Conservation (phyloP, 2,797 vertebrate genomes). For the Heteromormyrus szaboi region DNA sequence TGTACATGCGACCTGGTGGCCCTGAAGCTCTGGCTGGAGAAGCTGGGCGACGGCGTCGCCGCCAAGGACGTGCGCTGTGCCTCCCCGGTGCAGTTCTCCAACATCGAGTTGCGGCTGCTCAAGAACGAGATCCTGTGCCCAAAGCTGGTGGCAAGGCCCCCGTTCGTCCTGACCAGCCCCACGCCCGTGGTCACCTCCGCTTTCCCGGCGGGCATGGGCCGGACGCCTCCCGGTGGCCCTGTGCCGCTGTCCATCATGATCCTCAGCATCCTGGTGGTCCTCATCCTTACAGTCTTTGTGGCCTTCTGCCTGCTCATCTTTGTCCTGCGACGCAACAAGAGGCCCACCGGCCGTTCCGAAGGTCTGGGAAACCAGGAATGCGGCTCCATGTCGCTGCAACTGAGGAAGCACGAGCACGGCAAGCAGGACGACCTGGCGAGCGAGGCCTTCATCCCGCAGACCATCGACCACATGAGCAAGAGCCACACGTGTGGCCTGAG, state of each 20-base stretch:
- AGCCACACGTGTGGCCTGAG: slow-evolving; percentile 90
- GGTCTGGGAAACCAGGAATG: slow-evolving; percentile 85
- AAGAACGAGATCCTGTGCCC: slow-evolving; percentile 96
- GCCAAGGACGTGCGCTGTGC: slow-evolving; percentile 89
- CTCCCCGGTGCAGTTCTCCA: slow-evolving; percentile 91
- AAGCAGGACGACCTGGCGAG: slow-evolving; percentile 83
- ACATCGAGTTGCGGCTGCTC: slow-evolving; percentile 84
- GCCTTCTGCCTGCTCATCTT: slow-evolving; percentile 96
- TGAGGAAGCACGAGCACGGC: slow-evolving; percentile 79
- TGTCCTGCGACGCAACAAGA: slow-evolving; percentile 91
- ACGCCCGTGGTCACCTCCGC: slow-evolving; percentile 70
- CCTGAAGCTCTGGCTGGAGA: slow-evolving; percentile 94
- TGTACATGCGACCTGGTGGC: slow-evolving; percentile 95
- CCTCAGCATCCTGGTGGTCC: slow-evolving; percentile 94
- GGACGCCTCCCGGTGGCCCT: slow-evolving; percentile 84
- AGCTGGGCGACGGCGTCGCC: slow-evolving; percentile 82
- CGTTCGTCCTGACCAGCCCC: slow-evolving; percentile 74
- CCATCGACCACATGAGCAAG: slow-evolving; percentile 97
- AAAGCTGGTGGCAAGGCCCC: slow-evolving; percentile 80
- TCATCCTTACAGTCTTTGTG: slow-evolving; percentile 95
- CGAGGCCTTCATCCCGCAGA: slow-evolving; percentile 94
- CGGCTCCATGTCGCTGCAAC: slow-evolving; percentile 84
- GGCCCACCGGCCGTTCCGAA: slow-evolving; percentile 81
- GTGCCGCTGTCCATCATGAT: slow-evolving; percentile 97
- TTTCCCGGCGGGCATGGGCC: slow-evolving; percentile 78